These are phyloP conservation scores for Labia minor DNA, from an alignment of 2,888 invertebrate species.

Conservation along the genomic window DNA sequence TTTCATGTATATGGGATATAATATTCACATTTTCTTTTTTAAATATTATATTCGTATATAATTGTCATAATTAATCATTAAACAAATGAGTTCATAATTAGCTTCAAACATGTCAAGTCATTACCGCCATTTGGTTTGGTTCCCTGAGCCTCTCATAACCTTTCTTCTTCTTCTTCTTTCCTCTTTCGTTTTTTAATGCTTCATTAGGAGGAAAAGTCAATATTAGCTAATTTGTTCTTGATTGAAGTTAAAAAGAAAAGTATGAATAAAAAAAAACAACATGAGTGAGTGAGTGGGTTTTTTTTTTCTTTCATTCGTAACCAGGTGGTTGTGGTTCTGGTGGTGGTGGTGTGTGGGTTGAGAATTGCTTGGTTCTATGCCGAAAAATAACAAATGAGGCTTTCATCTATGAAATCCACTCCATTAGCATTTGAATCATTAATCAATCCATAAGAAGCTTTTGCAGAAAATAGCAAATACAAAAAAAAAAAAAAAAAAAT, in stretches of 20 bases:
- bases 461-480: neutral
- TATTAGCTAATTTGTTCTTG: constrained; percentile 5
- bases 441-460: neutral
- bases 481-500: too few relatives aligned
- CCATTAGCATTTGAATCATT: neutral
- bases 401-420: neutral
- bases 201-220: constrained; percentile 8
- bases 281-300: neutral
- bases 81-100: constrained; percentile 1
- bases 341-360: neutral
- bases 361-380: neutral
- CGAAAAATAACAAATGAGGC: constrained; percentile 4
- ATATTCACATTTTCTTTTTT: neutral
- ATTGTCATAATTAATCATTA: neutral
- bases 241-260: neutral
- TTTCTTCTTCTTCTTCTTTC: too few relatives aligned
- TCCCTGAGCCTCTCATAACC: neutral
- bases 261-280: too few relatives aligned
- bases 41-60: too few relatives aligned
- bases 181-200: neutral
- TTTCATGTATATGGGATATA: neutral
- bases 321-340: too few relatives aligned
- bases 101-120: neutral
- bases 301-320: neutral
- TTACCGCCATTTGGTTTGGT: neutral